Evolutionary conservation across 1,140 invertebrate genomes (phyloP).

Genomic region (Hycleus cichorii): DNA sequence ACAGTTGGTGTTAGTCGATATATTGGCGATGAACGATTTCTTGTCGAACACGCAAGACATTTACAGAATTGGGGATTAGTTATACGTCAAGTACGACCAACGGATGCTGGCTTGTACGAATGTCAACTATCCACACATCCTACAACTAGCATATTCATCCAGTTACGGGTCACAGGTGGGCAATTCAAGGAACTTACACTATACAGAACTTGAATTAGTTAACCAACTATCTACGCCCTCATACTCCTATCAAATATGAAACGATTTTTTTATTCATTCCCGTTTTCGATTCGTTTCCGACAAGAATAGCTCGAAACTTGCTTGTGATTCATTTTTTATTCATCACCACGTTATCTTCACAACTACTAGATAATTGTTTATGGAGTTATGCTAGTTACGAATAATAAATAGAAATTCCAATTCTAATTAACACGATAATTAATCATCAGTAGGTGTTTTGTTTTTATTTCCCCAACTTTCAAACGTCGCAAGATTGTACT

Average conservation of each 20-base stretch:
- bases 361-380: background rate
- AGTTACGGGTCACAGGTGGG: conserved; percentile 78
- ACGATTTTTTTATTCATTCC: background rate
- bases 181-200: background rate
- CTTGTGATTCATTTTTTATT: background rate
- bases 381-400: too few species aligned
- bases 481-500: too few species aligned
- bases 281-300: background rate
- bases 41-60: conserved; percentile 67
- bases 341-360: background rate
- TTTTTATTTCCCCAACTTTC: too few species aligned
- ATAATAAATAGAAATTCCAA: too few species aligned
- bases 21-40: conserved; percentile 63
- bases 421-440: too few species aligned
- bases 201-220: background rate
- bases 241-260: background rate
- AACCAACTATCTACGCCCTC: background rate
- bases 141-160: conserved; percentile 74
- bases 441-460: too few species aligned
- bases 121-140: conserved; percentile 85
- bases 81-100: conserved; percentile 71
- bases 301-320: background rate
- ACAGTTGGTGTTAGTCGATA: conserved; percentile 64
- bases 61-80: conserved; percentile 78
- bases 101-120: conserved; percentile 76